phyloP scores from a whole-genome alignment of 2,797 vertebrate species.

The Rhabdophis nuchalis region DNA sequence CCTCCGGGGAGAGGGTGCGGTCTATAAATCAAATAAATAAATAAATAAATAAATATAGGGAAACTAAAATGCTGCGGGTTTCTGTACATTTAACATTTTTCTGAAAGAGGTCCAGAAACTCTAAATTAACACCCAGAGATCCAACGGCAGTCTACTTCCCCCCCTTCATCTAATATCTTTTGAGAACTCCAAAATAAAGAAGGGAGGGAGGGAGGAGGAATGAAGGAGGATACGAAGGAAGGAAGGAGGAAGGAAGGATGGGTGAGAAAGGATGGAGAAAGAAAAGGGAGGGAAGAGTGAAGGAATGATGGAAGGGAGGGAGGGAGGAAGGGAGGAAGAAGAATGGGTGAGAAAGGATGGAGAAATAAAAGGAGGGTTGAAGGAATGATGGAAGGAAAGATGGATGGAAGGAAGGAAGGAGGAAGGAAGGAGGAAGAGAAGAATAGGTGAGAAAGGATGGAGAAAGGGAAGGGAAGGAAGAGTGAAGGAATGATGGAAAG shows the following conservation, averaged over 20 bases:
- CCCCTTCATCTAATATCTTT: background rate
- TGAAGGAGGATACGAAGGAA: background rate
- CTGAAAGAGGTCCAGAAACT: background rate
- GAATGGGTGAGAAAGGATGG: too few relatives aligned
- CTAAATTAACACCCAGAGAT: background rate
- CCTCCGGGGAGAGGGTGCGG: too few relatives aligned
- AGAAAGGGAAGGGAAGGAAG: too few relatives aligned
- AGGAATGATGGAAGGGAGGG: background rate
- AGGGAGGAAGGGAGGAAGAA: too few relatives aligned
- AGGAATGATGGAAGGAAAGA: too few relatives aligned
- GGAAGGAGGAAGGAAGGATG: background rate
- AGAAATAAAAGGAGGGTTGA: too few relatives aligned
- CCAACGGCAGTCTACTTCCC: background rate
- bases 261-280: too few relatives aligned
- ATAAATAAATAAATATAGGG: too few relatives aligned
- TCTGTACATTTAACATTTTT: background rate
- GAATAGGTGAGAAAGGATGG: too few relatives aligned
- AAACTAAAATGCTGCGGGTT: background rate
- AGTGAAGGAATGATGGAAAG: background rate
- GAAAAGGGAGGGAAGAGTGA: background rate
- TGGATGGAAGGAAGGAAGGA: too few relatives aligned
- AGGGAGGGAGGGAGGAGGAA: background rate
- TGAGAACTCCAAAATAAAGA: background rate
- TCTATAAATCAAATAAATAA: too few relatives aligned
- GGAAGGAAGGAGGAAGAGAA: background rate